Conservation (phyloP, 2,797 vertebrate species). For the Oreortyx pictus region DNA sequence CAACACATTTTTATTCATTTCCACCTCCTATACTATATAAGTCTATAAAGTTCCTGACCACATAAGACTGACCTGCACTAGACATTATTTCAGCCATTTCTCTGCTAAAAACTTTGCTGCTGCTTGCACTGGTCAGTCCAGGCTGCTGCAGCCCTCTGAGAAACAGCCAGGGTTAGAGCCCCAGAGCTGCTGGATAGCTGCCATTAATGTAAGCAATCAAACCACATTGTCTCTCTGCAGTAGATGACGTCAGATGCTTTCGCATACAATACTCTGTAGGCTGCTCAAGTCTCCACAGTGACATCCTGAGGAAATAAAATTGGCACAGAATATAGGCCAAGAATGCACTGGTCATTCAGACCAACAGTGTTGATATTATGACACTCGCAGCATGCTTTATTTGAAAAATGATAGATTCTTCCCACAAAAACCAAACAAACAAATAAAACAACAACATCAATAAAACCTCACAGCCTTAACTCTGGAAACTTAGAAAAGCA, state of each 20-base stretch:
- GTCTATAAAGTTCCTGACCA: neutral
- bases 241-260: conserved; percentile 12
- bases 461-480: neutral
- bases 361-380: neutral
- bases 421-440: neutral
- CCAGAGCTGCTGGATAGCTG: neutral
- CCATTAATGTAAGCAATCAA: conserved; percentile 2
- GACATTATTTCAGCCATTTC: neutral
- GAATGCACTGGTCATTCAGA: neutral
- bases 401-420: neutral
- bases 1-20: neutral
- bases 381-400: neutral
- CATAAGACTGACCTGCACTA: neutral
- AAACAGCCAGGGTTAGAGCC: neutral
- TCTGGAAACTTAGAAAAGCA: neutral
- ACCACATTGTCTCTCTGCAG: neutral
- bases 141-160: neutral
- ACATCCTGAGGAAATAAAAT: conserved; percentile 1
- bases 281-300: neutral
- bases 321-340: neutral
- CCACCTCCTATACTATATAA: neutral
- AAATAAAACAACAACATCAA: neutral
- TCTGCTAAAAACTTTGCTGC: neutral
- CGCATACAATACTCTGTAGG: neutral
- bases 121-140: neutral